Evolutionary conservation across 2,888 invertebrate genomes (phyloP), one percentile per base, ranked within the genome.

Genomic region (Rutpela maculata): DNA sequence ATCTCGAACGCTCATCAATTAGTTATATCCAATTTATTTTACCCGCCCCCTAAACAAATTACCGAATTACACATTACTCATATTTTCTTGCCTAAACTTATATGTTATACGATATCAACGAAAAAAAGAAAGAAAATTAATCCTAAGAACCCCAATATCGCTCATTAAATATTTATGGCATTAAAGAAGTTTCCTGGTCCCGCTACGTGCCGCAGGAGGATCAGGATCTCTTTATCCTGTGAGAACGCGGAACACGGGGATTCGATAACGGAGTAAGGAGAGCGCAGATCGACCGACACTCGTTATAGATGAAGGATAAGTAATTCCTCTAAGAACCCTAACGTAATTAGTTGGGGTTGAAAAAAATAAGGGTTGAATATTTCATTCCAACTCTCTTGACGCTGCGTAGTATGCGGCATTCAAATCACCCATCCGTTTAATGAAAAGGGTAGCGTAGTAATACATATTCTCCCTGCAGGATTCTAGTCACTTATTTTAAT

Each of bases 271-370:
- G 22, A 50, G 72, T 26, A 38, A 38, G 63, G 72, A 31, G 63
- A 50, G 12, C 26, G 67, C 26, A 38, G 76, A 75, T 72, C 80
- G 81, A 81, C 82, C 80, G 76, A 81, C 81, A 80, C 85, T 85
- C 84, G 84, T 85, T 83, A 84, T 84, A 86, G 85, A 85, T 86
- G 88, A 88, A 92, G 92, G 91, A 92, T 92, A 92, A 92, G 92
- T 92, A 93, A 93, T 93, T 92, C 92, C 91, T 91, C 92, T 92
- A 92, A 92, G 92, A 92, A 92, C 92, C 92, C 92, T 92, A 93
- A 93, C 92, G 92, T 93, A 93, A 93, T 93, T 93, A 93, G 92
- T 92, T 92, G 92, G 92, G 91, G 88, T 84, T 85, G 82, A 81
- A 87, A 86, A 87, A 87, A 88, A 92, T 92, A 92, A 92, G 92